Percentiles rank a stretch among this genome's conserved stretches.
These are phyloP conservation scores for Chrysina gloriosa DNA, from an alignment of 2,888 invertebrate genomes.

Conservation along the genomic window DNA sequence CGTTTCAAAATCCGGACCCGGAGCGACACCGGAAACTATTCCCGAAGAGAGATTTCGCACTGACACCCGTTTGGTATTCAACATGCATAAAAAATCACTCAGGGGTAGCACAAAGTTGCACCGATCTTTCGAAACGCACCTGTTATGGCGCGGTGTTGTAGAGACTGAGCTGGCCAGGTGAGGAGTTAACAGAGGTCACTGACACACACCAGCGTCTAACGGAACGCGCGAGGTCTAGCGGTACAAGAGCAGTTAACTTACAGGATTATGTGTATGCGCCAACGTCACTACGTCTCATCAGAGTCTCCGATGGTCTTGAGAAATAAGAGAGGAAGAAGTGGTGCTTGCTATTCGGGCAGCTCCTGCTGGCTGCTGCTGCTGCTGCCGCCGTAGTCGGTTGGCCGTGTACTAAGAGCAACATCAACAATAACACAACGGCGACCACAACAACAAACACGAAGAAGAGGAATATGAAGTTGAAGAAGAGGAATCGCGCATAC, in stretches of 20 bases:
- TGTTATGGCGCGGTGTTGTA: conserved; percentile 63
- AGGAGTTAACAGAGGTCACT: conserved; percentile 64
- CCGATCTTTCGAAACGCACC: conserved; percentile 58
- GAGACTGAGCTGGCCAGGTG: conserved; percentile 64
- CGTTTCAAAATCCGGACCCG: conserved; percentile 2
- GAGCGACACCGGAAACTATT: conserved; percentile 34
- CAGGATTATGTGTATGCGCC: conserved; percentile 64
- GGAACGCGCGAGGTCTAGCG: conserved; percentile 61
- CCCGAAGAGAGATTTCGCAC: conserved; percentile 27
- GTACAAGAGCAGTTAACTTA: conserved; percentile 66
- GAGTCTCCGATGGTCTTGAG: conserved; percentile 48
- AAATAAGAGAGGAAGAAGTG: conserved; percentile 36
- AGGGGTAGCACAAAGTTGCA: conserved; percentile 44
- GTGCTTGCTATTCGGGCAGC: conserved; percentile 5
- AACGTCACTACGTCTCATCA: conserved; percentile 53
- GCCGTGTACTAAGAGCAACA: conserved; percentile 20
- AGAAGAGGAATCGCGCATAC: conserved; percentile 5
- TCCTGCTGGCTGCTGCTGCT: conserved; percentile 19
- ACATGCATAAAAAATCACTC: conserved; percentile 37
- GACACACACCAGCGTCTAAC: conserved; percentile 64
- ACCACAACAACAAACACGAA: conserved; percentile 10
- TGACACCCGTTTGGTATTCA: conserved; percentile 27
- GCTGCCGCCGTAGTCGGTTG: background rate
- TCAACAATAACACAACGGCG: conserved; percentile 19
- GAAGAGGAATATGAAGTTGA: conserved; percentile 3